Base-by-base conservation (phyloP, 2,797 vertebrate genomes). In the Heliangelus exortis region DNA sequence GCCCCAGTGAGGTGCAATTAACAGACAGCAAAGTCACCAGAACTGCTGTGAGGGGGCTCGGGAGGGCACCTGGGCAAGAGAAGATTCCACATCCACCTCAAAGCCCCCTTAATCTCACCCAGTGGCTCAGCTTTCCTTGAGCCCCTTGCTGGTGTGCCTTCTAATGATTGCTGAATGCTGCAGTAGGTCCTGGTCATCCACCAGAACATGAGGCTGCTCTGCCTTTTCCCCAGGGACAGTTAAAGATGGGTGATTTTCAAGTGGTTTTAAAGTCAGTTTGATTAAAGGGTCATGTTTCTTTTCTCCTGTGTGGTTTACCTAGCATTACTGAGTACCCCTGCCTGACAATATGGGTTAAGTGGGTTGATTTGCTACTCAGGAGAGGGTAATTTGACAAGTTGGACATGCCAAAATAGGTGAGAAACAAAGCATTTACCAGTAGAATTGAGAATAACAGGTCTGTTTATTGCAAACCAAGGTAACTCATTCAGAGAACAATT, bases 301-400 rank as follows among this genome's bases (percentile, higher is more conserved):
- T 29, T n/a, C n/a, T 61, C 31, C 12, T 20, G 54, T n/a, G 21
- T 22, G 18, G 29, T 5, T 39, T 41, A 10, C 17, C 26, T 4
- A 4, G 18, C 21, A 14, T 63, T 55, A 29, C 33, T 0, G 1
- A 45, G 12, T n/a, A 39, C 28, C 16, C 10, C 13, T 4, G 14
- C 9, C 20, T 0, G 0, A 26, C 20, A 36, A 7, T 0, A 1
- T 33, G 22, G 29, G 26, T 3, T 10, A 12, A 14, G 19, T 2
- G 33, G 51, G 50, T 41, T 12, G 39, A 29, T 87, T 33, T 33
- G 47, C 20, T 8, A 2, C 22, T n/a, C 6, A 6, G 29, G 15
- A 41, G n/a, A 26, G 19, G 31, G 26, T 53, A 36, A 22, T 16
- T 48, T 33, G 69, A 12, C 41, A 59, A 65, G 57, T 33, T 36